Base-by-base conservation (phyloP, 2,113 vertebrate genomes). In the Crotalus viridis region DNA sequence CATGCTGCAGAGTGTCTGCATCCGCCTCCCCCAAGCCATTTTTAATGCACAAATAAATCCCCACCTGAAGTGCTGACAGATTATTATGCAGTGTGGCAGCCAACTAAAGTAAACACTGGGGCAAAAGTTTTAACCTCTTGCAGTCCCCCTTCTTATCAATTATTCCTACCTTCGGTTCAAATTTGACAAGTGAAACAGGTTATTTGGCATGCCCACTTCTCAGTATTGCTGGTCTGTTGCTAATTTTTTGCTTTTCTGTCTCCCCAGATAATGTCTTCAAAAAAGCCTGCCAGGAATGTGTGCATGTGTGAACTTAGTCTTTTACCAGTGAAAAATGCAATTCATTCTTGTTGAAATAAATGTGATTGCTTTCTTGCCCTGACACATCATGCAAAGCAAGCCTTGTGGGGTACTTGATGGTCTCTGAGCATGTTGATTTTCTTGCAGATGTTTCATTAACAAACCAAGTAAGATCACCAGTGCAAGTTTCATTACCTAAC, bases 1-100 rank as follows among this genome's bases (percentile, higher is more conserved):
- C 96, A 54, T 95, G 97, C 97, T 96, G 97, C 94, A 95, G 96
- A 98, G 96, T 88, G 97, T 97, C 97, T 98, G 97, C 97, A 97
- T 96, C 97, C 97, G 97, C 96, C 97, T 52, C 97, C 98, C 97
- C 97, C 43, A 91, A 97, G 98, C 97, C 85, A 94, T 95, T 97
- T 97, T 98, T 98, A 98, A 98, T 98, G 97, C 98, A 97, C 97
- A 97, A 98, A 98, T 98, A 98, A 98, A 98, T 98, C 98, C 97
- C 96, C 97, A 97, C 96, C 97, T 96, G 97, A 98, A 96, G 97
- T 97, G 97, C 96, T 98, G 98, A 98, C 97, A 98, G 98, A 98
- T 98, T 96, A 97, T 97, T 97, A 97, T 96, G 97, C 97, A 92
- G 96, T 39, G 94, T 96, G 97, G 97, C 97, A 96, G 98, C 97